Base-by-base conservation (phyloP, 2,888 invertebrate genomes). In the Eupithecia dodoneata region DNA sequence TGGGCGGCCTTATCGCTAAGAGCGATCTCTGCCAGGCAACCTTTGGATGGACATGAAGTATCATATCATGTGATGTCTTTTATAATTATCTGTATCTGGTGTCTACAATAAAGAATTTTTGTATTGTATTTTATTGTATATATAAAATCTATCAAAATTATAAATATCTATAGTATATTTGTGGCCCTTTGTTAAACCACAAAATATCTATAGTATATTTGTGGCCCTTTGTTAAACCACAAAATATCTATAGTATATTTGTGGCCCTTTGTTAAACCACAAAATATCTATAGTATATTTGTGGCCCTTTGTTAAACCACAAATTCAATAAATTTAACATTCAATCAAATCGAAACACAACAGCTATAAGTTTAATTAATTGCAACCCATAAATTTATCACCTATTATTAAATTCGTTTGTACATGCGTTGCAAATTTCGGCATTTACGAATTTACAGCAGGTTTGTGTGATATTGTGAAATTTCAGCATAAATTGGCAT, bases 401-500 rank as follows among this genome's bases (percentile, higher is more conserved):
- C 6, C 7, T 42, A 15, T 42, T 15, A 66, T 42, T 66, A 7
- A 66, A 30, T 30, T 7, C 42, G 42, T 42, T 66, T 66, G 65
- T 9, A 12, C 63, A 30, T 63, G 63, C 63, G 2, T 59, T 18
- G 59, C 59, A 59, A 18, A 59, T 59, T 59, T 59, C 59, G 0
- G 18, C 59, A 63, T 4, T 30, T 4, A 30, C 63, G 30, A 63
- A 66, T 41, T 66, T 42, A 42, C 66, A 42, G 15, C 42, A 42
- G 66, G 6, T 42, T 42, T 66, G 41, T 66, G 66, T 42, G 42
- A 42, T 3, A 7, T 66, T 66, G 42, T 66, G 42, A 42, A 66
- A 66, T 66, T 66, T 63, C 18, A 30, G 12, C 63, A 42, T 66
- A 41, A 66, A 66, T 42, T 66, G 66, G 63, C 30, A 30, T 59